Conservation (phyloP, 2,797 vertebrate genomes). For the Clarias fuscus region DNA sequence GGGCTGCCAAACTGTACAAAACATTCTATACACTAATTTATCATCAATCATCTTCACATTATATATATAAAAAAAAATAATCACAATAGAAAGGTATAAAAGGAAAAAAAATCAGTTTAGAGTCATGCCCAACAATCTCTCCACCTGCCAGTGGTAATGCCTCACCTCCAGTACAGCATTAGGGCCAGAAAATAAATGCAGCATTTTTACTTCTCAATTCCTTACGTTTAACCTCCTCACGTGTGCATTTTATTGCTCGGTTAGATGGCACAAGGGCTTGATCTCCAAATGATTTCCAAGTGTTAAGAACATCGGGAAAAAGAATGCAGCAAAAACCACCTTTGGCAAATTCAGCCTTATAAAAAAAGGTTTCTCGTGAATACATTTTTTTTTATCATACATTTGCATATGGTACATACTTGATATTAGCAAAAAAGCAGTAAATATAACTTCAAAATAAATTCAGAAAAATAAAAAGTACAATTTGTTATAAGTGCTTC, state of each 20-base stretch:
- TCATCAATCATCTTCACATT: slow-evolving; percentile 61
- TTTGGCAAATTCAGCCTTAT: slow-evolving; percentile 72
- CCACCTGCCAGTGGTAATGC: slow-evolving; percentile 58
- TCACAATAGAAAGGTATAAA: slow-evolving; percentile 45
- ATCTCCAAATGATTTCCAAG: slow-evolving; percentile 61
- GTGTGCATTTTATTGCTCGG: slow-evolving; percentile 77
- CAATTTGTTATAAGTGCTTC: slow-evolving; percentile 76
- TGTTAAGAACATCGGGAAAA: slow-evolving; percentile 29
- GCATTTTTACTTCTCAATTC: slow-evolving; percentile 65
- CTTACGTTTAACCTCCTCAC: slow-evolving; percentile 52
- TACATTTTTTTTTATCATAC: slow-evolving; percentile 60
- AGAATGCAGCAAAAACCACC: slow-evolving; percentile 66
- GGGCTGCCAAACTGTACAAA: slow-evolving; percentile 58
- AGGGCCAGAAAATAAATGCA: slow-evolving; percentile 71
- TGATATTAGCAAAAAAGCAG: slow-evolving; percentile 57
- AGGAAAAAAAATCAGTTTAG: slow-evolving; percentile 61
- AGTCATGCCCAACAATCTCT: slow-evolving; percentile 67
- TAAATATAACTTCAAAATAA: slow-evolving; percentile 62
- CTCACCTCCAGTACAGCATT: slow-evolving; percentile 59
- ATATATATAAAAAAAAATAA: slow-evolving; percentile 53
- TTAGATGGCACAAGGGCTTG: slow-evolving; percentile 75
- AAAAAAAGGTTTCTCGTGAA: slow-evolving; percentile 56
- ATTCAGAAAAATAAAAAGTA: slow-evolving; percentile 65
- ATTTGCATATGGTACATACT: slow-evolving; percentile 66
- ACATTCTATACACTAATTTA: slow-evolving; percentile 62